These are phyloP conservation scores for Disparrhopalites patrizii DNA, from an alignment of 2,888 invertebrate genomes.

Conservation along the genomic window DNA sequence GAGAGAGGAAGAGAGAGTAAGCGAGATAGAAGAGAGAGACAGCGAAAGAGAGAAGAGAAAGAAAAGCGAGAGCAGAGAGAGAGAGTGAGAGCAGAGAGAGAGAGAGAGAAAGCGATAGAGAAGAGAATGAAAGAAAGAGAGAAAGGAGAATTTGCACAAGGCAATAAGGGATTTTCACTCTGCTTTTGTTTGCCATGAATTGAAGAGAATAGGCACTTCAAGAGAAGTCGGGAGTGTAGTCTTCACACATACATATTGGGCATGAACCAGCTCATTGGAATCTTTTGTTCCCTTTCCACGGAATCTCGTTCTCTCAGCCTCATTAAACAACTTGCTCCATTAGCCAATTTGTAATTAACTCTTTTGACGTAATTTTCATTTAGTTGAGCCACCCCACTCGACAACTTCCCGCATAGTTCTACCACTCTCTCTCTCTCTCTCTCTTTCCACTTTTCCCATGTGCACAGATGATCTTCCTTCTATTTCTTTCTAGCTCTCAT, in stretches of 20 bases:
- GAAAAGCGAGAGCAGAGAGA: too few species aligned
- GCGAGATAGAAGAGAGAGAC: too few species aligned
- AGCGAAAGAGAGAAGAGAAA: too few species aligned
- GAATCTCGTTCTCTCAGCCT: conserved; percentile 23
- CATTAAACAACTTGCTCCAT: conserved; percentile 41
- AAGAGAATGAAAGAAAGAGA: too few species aligned
- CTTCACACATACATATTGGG: too few species aligned
- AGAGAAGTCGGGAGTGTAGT: too few species aligned
- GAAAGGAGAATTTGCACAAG: conserved; percentile 8
- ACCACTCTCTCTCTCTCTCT: conserved; percentile 2
- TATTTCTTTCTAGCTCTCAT: too few species aligned
- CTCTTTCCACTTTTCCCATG: neutral
- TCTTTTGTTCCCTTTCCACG: conserved; percentile 20
- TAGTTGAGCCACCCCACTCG: conserved; percentile 29
- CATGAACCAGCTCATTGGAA: conserved; percentile 20
- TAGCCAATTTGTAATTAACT: conserved; percentile 43
- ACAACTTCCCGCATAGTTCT: conserved; percentile 22
- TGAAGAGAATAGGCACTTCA: conserved; percentile 22
- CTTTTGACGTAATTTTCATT: conserved; percentile 44
- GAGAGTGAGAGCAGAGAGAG: neutral
- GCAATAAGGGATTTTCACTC: conserved; percentile 16
- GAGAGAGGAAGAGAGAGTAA: too few species aligned
- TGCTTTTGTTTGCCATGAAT: conserved; percentile 21
- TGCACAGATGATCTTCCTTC: conserved; percentile 11
- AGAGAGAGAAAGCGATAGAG: neutral